phyloP scores from a whole-genome alignment of 2,888 invertebrate genomes.

The Hypselothyrea guttata region DNA sequence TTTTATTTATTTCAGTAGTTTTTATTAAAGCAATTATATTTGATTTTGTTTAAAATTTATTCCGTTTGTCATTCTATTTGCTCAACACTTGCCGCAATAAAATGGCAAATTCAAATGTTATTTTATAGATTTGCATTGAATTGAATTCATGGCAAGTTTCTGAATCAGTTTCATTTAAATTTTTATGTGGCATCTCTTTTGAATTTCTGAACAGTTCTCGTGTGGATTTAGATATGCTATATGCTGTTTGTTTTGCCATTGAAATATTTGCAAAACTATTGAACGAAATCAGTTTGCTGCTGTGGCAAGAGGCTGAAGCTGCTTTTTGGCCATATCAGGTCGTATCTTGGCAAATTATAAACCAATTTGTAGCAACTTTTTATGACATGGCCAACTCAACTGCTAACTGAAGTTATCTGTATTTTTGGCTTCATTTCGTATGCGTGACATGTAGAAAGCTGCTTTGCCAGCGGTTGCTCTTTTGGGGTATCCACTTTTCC shows the following conservation, averaged over 20 bases:
- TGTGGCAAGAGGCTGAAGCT: slow-evolving; percentile 16
- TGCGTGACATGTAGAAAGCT: slow-evolving; percentile 66
- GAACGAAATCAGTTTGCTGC: slow-evolving; percentile 13
- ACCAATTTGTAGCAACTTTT: slow-evolving; percentile 66
- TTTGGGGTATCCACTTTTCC: slow-evolving; percentile 21
- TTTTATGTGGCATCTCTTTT: slow-evolving; percentile 43
- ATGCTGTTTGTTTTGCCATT: slow-evolving; percentile 31
- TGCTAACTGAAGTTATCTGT: slow-evolving; percentile 10
- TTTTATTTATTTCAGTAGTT: slow-evolving; percentile 1
- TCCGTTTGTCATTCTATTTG: slow-evolving; percentile 52
- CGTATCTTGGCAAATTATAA: slow-evolving; percentile 58
- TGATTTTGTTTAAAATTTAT: slow-evolving; percentile 43
- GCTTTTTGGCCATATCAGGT: slow-evolving; percentile 1
- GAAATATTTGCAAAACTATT: slow-evolving; percentile 13
- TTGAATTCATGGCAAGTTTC: slow-evolving; percentile 12
- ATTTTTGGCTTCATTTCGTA: slow-evolving; percentile 59
- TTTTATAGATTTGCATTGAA: slow-evolving; percentile 16
- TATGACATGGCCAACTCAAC: slow-evolving; percentile 9
- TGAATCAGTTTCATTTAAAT: slow-evolving; percentile 35
- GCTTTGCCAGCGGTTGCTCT: slow-evolving; percentile 52
- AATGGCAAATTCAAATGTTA: slow-evolving; percentile 41
- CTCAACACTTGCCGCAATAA: slow-evolving; percentile 51
- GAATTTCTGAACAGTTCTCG: slow-evolving; percentile 58
- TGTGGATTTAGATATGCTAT: slow-evolving; percentile 38
- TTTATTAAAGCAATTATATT: slow-evolving; percentile 14